A percentile compares a stretch with the other conserved stretches of the same genome.
phyloP scores from a whole-genome alignment of 2,797 vertebrate genomes.

The Urosaurus nigricauda region DNA sequence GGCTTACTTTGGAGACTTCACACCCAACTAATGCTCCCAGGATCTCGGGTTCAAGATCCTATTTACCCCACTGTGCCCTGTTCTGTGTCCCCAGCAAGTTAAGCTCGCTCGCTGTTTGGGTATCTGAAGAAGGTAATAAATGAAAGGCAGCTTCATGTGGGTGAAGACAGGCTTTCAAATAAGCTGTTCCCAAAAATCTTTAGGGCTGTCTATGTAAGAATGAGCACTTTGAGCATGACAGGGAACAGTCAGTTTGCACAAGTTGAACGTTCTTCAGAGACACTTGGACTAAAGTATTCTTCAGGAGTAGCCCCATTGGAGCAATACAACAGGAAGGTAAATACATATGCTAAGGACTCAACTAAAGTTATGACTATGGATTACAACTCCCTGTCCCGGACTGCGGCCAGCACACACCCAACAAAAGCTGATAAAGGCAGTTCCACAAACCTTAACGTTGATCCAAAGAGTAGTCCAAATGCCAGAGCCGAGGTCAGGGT shows the following conservation, averaged over 20 bases:
- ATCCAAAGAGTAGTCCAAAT: no score
- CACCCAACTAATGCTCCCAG: background rate
- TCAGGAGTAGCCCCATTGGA: background rate
- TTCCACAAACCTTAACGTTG: no score
- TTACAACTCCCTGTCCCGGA: no score
- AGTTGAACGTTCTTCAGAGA: background rate
- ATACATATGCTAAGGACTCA: no score
- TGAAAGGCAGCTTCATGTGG: background rate
- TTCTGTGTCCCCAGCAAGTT: background rate
- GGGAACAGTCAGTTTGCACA: background rate
- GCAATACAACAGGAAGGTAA: background rate
- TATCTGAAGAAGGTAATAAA: background rate
- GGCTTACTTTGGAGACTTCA: background rate
- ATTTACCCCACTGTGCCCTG: background rate
- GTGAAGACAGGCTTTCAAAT: background rate
- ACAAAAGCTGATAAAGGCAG: no score
- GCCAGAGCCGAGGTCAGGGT: no score
- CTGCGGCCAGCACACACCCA: no score
- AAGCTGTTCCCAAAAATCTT: background rate
- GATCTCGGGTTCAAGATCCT: background rate
- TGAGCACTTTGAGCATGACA: background rate
- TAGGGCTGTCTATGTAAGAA: background rate
- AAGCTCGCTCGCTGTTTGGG: background rate
- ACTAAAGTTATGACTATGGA: no score
- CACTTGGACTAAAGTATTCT: background rate